Conservation (phyloP, 1,140 invertebrate species). For the Nixonia krombeini region DNA sequence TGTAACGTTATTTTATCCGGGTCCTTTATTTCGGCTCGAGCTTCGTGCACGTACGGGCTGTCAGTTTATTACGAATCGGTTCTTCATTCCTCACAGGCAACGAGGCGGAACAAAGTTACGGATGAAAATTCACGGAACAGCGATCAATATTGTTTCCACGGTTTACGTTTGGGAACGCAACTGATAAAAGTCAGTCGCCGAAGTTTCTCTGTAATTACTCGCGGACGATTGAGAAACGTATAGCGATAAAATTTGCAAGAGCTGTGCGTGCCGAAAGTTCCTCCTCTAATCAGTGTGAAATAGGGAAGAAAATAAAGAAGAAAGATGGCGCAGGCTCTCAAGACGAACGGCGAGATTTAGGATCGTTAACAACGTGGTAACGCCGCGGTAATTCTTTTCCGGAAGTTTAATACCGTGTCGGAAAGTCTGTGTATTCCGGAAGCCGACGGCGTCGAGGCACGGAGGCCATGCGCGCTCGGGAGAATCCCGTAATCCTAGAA, state of each 20-base stretch:
- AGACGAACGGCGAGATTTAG: conserved; percentile 50
- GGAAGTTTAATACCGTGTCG: conserved; percentile 60
- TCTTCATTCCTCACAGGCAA: conserved; percentile 31
- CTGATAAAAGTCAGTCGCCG: conserved; percentile 11
- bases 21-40: conserved; percentile 33
- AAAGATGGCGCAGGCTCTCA: conserved; percentile 39
- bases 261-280: conserved; percentile 25
- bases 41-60: conserved; percentile 33
- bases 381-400: conserved; percentile 55
- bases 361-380: conserved; percentile 54
- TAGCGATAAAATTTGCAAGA: conserved; percentile 27
- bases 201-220: conserved; percentile 30
- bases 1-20: conserved; percentile 30
- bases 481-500: conserved; percentile 60
- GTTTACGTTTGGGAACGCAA: too few species aligned
- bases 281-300: conserved; percentile 41
- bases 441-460: conserved; percentile 51
- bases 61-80: conserved; percentile 35
- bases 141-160: conserved; percentile 28
- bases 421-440: conserved; percentile 50
- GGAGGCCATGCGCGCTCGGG: conserved; percentile 49
- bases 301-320: conserved; percentile 43
- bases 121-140: conserved; percentile 20
- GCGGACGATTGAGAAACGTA: conserved; percentile 18
- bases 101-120: conserved; percentile 19